These are phyloP conservation scores for Ailuropoda melanoleuca DNA, from an alignment of 2,113 vertebrate species.

Conservation along the genomic window DNA sequence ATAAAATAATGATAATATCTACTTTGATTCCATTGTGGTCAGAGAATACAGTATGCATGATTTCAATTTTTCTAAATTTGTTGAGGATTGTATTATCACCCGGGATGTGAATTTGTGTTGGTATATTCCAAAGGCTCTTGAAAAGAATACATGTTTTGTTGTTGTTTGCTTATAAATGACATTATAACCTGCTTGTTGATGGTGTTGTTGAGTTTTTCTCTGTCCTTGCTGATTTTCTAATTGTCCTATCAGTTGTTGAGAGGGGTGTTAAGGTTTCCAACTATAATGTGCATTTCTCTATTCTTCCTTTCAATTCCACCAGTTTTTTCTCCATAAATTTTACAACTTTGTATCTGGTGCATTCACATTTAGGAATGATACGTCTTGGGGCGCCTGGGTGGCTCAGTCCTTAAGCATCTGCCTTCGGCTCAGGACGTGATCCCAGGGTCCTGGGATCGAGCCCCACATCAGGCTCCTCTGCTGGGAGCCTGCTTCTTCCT, in stretches of 20 bases:
- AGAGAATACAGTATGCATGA: neutral
- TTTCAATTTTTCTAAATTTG: neutral
- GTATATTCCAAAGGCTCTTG: neutral
- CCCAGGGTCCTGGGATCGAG: too few relatives aligned
- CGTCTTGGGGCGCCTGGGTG: too few relatives aligned
- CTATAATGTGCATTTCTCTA: neutral
- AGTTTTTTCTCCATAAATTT: neutral
- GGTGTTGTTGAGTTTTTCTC: neutral
- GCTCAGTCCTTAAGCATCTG: too few relatives aligned
- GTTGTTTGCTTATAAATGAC: neutral
- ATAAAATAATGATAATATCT: neutral
- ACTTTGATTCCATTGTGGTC: neutral
- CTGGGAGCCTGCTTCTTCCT: too few relatives aligned
- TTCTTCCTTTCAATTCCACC: neutral
- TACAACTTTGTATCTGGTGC: neutral
- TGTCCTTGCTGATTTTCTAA: neutral
- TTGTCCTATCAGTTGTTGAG: neutral
- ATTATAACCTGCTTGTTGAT: neutral
- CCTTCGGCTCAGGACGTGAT: too few relatives aligned
- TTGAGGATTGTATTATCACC: neutral
- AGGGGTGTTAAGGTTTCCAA: neutral
- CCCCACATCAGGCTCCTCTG: too few relatives aligned
- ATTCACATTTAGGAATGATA: neutral
- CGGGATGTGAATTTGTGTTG: neutral
- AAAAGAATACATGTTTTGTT: neutral